Conservation (phyloP, 2,888 invertebrate species). For the Perizoma flavofasciatum region DNA sequence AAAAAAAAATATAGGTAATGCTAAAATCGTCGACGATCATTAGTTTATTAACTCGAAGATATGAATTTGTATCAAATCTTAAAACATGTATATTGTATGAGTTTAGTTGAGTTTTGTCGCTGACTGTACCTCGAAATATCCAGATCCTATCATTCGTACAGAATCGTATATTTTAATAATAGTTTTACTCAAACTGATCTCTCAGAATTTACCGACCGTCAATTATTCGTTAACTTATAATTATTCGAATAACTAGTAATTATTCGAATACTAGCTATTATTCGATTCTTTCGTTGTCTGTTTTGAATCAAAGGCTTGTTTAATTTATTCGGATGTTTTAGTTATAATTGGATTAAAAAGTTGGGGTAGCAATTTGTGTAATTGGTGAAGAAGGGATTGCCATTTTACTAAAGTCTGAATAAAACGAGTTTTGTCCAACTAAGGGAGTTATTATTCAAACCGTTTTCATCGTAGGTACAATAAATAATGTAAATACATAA, state of each 20-base stretch:
- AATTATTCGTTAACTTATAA: constrained; percentile 37
- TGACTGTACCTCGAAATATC: constrained; percentile 28
- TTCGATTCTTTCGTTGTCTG: constrained; percentile 36
- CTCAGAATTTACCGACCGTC: constrained; percentile 36
- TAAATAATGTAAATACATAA: too few relatives aligned
- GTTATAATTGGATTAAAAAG: constrained; percentile 29
- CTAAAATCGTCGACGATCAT: too few relatives aligned
- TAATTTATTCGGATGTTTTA: constrained; percentile 36
- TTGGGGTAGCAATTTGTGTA: constrained; percentile 26
- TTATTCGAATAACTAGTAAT: constrained; percentile 39
- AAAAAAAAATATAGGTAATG: too few relatives aligned
- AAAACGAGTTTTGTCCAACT: background rate
- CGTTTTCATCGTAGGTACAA: too few relatives aligned
- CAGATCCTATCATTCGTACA: constrained; percentile 38
- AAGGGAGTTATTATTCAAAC: too few relatives aligned
- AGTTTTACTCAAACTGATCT: constrained; percentile 34
- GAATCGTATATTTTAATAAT: constrained; percentile 38
- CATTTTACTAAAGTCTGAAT: background rate
- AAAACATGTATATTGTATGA: background rate
- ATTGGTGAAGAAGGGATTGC: constrained; percentile 4
- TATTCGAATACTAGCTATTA: constrained; percentile 34
- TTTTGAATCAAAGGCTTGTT: constrained; percentile 30
- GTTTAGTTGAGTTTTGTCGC: constrained; percentile 1
- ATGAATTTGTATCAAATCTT: too few relatives aligned
- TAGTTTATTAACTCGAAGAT: too few relatives aligned